Base-by-base conservation (phyloP, 2,113 vertebrate species). In the Onychostruthus taczanowskii region DNA sequence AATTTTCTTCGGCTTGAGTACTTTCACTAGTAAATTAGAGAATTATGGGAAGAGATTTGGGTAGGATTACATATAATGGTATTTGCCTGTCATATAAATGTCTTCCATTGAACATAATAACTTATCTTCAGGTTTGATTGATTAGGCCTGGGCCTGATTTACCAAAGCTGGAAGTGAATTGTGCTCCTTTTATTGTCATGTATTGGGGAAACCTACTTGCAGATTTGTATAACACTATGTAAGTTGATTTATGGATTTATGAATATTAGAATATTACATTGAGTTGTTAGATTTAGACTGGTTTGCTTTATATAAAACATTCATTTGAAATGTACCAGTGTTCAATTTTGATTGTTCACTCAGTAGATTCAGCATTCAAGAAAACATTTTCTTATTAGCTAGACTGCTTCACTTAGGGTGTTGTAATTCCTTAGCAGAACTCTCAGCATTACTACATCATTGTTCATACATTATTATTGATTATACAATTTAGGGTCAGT, bases 11-110 rank as follows among this genome's bases (percentile, higher is more conserved):
- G 20, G 4, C 63, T n/a, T 76, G 44, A 26, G 13, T 53, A 88
- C 95, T 96, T 96, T 92, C 49, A 72, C 3, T 64, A 76, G 72
- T 58, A 24, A 87, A 83, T 69, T 78, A 55, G 28, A 79, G 84
- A 87, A 49, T 72, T 8, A 87, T 76, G 31, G 28, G 44, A 66
- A 72, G 53, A 37, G 14, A 85, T 84, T 76, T 62, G 56, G 20
- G 39, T 73, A 64, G n/a, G 20, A 73, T 79, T 93, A 72, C 18
- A 28, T 22, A 2, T 92, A 94, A 92, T 69, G 9, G 30, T 64
- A 52, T 17, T 69, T 83, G 22, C 24, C 33, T 69, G 15, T 37
- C 58, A n/a, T 39, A 41, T 16, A 91, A 84, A 73, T 27, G 16
- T 15, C 10, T 70, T 73, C 26, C 39, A 83, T 49, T 76, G 55